A percentile compares a stretch with the other conserved stretches of the same genome.
These are phyloP conservation scores for Villa cingulata DNA, from an alignment of 2,888 invertebrate species.

Conservation along the genomic window DNA sequence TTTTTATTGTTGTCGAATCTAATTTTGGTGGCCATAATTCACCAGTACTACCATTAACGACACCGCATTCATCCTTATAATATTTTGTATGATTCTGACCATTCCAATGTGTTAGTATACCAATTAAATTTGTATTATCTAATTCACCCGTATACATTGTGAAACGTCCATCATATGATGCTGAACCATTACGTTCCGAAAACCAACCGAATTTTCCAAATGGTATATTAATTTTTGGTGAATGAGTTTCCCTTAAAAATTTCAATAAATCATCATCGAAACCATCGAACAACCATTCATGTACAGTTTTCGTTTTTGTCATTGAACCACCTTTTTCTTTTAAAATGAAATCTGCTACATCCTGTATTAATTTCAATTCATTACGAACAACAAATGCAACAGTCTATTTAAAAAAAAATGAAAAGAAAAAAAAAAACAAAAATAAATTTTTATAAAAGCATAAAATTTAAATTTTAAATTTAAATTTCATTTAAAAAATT, in stretches of 20 bases:
- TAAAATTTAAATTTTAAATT: no score
- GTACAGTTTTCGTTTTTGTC: conserved; percentile 47
- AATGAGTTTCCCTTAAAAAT: conserved; percentile 42
- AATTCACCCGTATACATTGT: conserved; percentile 60
- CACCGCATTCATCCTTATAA: conserved; percentile 49
- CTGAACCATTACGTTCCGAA: conserved; percentile 58
- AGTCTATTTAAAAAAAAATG: conserved; percentile 39
- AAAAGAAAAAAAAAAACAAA: not conserved
- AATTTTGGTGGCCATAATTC: conserved; percentile 62
- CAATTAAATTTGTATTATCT: conserved; percentile 51
- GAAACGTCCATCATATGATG: conserved; percentile 60
- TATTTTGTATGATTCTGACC: conserved; percentile 41
- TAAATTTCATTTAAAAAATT: no score
- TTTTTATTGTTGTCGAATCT: conserved; percentile 39
- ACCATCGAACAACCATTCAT: conserved; percentile 66
- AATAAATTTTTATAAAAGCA: no score
- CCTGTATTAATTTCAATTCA: conserved; percentile 31
- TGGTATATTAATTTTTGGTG: conserved; percentile 41
- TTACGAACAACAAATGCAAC: conserved; percentile 46
- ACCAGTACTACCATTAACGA: conserved; percentile 59
- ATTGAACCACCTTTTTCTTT: conserved; percentile 38
- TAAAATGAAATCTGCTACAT: conserved; percentile 44
- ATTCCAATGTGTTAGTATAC: conserved; percentile 61
- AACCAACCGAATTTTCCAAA: conserved; percentile 78
- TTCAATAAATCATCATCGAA: conserved; percentile 58